Evolutionary conservation across 2,113 vertebrate species (phyloP), one percentile per base, ranked within the genome.

Genomic region (Pipa parva): DNA sequence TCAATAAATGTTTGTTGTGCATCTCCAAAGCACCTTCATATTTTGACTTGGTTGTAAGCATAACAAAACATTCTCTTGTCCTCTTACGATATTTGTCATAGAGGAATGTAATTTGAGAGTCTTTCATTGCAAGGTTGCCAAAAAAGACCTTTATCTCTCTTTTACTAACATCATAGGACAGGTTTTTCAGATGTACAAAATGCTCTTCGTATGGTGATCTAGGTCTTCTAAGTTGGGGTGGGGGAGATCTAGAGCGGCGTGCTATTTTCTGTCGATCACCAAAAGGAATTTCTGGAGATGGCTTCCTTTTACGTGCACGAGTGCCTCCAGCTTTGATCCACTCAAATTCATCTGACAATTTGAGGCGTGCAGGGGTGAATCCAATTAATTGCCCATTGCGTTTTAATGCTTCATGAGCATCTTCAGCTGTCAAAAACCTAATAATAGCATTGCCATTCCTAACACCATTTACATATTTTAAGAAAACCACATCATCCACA

Each of bases 121-220:
- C 90, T 59, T 78, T 69, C 71, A 99, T 80, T 52, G 84, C 84
- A 65, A 87, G 74, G 46, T 84, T 80, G n/a, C 72, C 64, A 50
- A 98, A 97, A 68, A 96, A 88, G 63, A 29, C 80, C 74, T 81
- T 94, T 63, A 99, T 73, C 77, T 96, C 87, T 70, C 78, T 86
- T 77, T 94, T 97, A 39, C 88, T 87, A 64, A 84, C 73, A 56
- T 73, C 72, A 74, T 79, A 78, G 5, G 92, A 87, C 0, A 98
- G 72, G 77, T 97, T 97, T 78, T 94, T 92, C 78, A 98, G 62
- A 68, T 96, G 78, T 75, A 97, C 87, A 70, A 91, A 98, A 82
- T 88, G 92, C 39, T 94, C 93, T 7, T 86, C 83, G n/a, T 54
- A 61, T 11, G 63, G 77, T 62, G 84, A 82, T 33, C 60, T 33